Percentiles rank a stretch among this genome's conserved stretches.
phyloP scores from a whole-genome alignment of 2,888 invertebrate genomes.

The Eledona agricola region DNA sequence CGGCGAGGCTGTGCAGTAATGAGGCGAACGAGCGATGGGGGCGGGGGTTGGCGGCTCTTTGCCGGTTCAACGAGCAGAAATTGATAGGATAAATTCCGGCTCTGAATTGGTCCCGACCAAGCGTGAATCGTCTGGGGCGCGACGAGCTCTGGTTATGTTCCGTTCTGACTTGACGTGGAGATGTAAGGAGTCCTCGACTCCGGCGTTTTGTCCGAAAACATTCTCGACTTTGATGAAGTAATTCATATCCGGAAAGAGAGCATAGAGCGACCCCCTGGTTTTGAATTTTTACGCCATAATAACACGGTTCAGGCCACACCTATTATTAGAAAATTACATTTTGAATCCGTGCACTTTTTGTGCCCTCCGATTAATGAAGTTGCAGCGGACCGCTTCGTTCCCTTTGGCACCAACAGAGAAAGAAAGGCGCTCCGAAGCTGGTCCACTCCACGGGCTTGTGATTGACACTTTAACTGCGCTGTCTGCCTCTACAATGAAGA shows the following conservation, averaged over 20 bases:
- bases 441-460: constrained; percentile 44
- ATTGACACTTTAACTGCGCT: constrained; percentile 54
- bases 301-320: constrained; percentile 37
- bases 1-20: constrained; percentile 51
- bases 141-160: constrained; percentile 28
- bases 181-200: too few relatives aligned
- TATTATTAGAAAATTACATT: constrained; percentile 44
- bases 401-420: constrained; percentile 20
- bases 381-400: constrained; percentile 39
- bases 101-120: constrained; percentile 70
- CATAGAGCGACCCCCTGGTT: constrained; percentile 20
- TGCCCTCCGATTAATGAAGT: constrained; percentile 46
- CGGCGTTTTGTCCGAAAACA: too few relatives aligned
- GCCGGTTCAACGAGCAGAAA: constrained; percentile 71
- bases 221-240: too few relatives aligned
- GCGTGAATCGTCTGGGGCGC: constrained; percentile 62
- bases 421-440: constrained; percentile 27
- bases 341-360: constrained; percentile 46
- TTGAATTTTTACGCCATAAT: constrained; percentile 32
- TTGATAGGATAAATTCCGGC: constrained; percentile 72
- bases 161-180: constrained; percentile 22
- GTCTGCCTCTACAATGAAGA: constrained; percentile 47
- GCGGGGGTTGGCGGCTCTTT: constrained; percentile 62
- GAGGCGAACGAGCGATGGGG: constrained; percentile 41
- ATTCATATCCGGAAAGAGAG: too few relatives aligned